These are phyloP conservation scores for Heliornis fulica DNA, from an alignment of 2,113 vertebrate genomes.

Conservation along the genomic window DNA sequence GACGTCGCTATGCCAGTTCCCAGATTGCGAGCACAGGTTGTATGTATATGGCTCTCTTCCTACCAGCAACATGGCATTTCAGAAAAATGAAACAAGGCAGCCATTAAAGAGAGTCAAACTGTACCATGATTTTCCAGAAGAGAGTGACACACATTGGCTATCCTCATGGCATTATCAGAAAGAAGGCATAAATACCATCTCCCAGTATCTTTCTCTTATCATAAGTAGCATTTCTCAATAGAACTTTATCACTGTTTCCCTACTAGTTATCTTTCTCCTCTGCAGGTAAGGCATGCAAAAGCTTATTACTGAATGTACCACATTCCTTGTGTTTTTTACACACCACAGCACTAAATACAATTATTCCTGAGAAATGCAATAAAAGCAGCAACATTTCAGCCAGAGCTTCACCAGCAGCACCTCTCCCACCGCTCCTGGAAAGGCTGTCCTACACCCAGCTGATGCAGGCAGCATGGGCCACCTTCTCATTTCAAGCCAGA, in stretches of 20 bases:
- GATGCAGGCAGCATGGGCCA: neutral
- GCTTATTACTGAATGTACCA: neutral
- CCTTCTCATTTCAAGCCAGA: neutral
- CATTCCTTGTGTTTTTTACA: neutral
- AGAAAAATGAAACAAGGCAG: neutral
- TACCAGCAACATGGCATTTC: constrained; percentile 37
- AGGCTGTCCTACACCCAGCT: neutral
- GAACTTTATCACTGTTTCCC: neutral
- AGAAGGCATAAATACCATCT: neutral
- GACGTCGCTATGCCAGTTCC: neutral
- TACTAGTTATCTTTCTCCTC: neutral
- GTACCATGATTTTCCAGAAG: neutral
- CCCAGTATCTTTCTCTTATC: neutral
- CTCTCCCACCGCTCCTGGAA: neutral
- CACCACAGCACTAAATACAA: neutral
- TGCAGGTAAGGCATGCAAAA: neutral
- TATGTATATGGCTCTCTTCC: neutral
- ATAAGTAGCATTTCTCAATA: neutral
- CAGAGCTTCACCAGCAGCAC: neutral
- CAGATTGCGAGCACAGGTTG: constrained; percentile 33
- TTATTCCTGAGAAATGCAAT: neutral
- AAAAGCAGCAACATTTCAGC: neutral
- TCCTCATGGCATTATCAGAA: neutral
- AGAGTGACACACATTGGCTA: neutral
- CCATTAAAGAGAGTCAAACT: neutral